Percentiles rank a stretch among this genome's conserved stretches.
Conservation (phyloP, 2,888 invertebrate genomes). For the Muschampia plurimacula region DNA sequence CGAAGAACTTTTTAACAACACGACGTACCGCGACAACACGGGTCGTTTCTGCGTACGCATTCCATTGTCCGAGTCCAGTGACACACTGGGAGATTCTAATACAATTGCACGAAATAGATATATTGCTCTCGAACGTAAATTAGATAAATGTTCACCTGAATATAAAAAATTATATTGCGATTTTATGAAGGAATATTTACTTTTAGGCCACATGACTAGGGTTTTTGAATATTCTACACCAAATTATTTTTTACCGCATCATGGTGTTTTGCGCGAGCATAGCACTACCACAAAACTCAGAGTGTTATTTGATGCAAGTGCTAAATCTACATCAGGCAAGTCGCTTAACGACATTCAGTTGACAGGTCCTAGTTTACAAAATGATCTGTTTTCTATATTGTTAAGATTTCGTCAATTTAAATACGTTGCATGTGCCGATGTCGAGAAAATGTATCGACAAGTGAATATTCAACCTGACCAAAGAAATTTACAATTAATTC, state of each 20-base stretch:
- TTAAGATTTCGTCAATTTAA: neutral
- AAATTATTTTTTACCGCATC: slow-evolving; percentile 45
- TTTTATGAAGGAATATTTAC: slow-evolving; percentile 49
- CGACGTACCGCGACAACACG: slow-evolving; percentile 37
- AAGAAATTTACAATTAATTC: slow-evolving; percentile 3
- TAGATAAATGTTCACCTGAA: slow-evolving; percentile 36
- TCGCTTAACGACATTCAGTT: slow-evolving; percentile 45
- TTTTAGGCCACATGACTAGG: slow-evolving; percentile 46
- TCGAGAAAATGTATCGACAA: slow-evolving; percentile 34
- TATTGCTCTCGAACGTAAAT: slow-evolving; percentile 41
- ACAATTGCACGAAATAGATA: neutral
- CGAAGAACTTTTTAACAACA: slow-evolving; percentile 41
- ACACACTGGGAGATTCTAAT: slow-evolving; percentile 1
- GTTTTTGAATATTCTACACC: neutral
- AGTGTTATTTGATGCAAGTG: slow-evolving; percentile 50
- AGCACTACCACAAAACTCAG: slow-evolving; percentile 48
- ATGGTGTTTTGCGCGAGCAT: slow-evolving; percentile 46
- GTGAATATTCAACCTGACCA: slow-evolving; percentile 46
- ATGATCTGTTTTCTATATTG: neutral
- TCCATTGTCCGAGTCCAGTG: slow-evolving; percentile 23
- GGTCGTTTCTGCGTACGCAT: slow-evolving; percentile 44
- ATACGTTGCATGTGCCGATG: slow-evolving; percentile 47
- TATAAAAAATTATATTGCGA: slow-evolving; percentile 44
- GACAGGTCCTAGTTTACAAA: slow-evolving; percentile 46
- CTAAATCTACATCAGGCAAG: slow-evolving; percentile 38